phyloP scores from a whole-genome alignment of 1,140 invertebrate species.

The Brevipalpus yothersi region DNA sequence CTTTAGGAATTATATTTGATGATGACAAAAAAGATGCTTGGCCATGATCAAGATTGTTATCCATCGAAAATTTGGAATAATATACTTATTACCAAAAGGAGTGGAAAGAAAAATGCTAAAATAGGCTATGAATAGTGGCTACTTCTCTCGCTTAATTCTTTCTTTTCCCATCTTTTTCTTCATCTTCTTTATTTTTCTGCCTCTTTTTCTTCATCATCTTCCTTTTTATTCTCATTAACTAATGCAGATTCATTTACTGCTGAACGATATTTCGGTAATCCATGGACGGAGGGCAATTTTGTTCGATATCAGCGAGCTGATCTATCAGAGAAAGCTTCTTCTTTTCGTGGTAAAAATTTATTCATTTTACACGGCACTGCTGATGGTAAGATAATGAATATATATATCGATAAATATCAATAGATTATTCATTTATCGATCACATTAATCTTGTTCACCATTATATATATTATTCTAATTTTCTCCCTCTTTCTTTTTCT shows the following conservation, averaged over 20 bases:
- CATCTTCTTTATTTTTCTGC: too few relatives aligned
- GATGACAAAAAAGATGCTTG: too few relatives aligned
- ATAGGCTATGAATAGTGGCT: too few relatives aligned
- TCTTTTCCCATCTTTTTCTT: too few relatives aligned
- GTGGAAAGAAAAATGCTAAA: too few relatives aligned
- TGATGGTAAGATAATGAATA: constrained; percentile 26
- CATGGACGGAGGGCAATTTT: constrained; percentile 50
- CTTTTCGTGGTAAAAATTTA: constrained; percentile 54
- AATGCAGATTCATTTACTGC: constrained; percentile 69
- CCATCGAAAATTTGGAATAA: too few relatives aligned
- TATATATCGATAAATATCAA: not conserved
- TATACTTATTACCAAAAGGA: too few relatives aligned
- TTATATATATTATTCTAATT: not conserved
- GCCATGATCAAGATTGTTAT: too few relatives aligned
- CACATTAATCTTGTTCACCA: not conserved
- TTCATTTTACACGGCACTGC: constrained; percentile 67
- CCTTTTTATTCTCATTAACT: not conserved
- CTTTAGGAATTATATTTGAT: too few relatives aligned
- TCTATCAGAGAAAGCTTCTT: constrained; percentile 50
- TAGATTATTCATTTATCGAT: not conserved
- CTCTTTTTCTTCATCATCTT: too few relatives aligned
- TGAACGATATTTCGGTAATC: constrained; percentile 71
- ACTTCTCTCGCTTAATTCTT: too few relatives aligned
- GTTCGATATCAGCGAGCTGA: constrained; percentile 64
- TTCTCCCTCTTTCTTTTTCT: not conserved